A percentile compares a stretch with the other conserved stretches of the same genome.
phyloP scores from a whole-genome alignment of 2,113 vertebrate genomes.

The Chloroceryle aenea region DNA sequence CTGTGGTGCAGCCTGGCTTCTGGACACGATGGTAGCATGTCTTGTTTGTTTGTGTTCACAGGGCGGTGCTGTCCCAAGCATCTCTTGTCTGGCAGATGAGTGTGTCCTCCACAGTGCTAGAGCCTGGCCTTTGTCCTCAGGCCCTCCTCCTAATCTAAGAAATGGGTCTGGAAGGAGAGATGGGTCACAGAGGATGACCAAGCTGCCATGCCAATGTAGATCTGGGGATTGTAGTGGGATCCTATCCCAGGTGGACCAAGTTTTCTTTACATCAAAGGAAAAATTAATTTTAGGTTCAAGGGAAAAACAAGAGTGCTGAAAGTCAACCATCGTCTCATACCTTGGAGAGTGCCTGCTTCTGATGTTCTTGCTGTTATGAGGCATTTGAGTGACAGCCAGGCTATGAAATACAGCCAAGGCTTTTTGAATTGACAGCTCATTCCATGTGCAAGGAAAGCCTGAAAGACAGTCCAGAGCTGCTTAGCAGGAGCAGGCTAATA shows the following conservation, averaged over 20 bases:
- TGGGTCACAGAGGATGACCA: accelerated
- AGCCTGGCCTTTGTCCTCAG: neutral
- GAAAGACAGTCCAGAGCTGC: neutral
- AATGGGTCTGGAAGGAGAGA: neutral
- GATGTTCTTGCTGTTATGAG: neutral
- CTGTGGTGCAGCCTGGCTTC: neutral
- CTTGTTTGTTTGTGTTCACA: accelerated
- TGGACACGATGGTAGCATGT: accelerated
- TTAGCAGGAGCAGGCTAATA: slow-evolving; percentile 32
- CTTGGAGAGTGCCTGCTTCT: neutral
- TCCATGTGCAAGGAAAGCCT: neutral
- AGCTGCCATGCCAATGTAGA: neutral
- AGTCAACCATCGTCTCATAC: neutral
- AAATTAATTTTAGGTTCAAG: neutral
- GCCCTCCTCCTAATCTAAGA: neutral
- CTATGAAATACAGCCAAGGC: neutral
- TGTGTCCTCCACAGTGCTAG: neutral
- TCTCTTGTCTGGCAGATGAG: neutral
- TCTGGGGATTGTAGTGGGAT: neutral
- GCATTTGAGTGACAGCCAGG: neutral
- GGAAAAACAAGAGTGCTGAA: neutral
- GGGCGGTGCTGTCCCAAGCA: neutral
- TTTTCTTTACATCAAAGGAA: neutral
- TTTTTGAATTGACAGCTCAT: slow-evolving; percentile 34
- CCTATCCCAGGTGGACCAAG: neutral